Percentiles rank a stretch among this genome's conserved stretches.
phyloP scores from a whole-genome alignment of 2,113 vertebrate species.

The Trichechus manatus region DNA sequence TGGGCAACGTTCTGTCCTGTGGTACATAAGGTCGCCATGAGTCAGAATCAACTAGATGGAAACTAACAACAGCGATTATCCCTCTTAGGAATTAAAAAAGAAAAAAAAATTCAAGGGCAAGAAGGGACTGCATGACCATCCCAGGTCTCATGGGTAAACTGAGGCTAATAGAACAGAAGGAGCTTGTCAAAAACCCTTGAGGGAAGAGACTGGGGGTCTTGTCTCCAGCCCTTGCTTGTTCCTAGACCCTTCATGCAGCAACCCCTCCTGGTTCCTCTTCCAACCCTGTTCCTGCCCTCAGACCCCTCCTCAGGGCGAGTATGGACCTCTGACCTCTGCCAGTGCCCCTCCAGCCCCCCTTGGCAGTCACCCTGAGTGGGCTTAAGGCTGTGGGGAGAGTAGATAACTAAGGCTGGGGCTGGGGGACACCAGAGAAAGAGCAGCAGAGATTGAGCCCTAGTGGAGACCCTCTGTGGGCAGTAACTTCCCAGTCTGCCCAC shows the following conservation, averaged over 20 bases:
- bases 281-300: background rate
- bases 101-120: background rate
- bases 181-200: background rate
- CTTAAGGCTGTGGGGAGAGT: too few relatives aligned
- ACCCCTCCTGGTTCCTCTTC: background rate
- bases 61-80: background rate
- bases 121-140: background rate
- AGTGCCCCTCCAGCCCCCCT: fast-evolving
- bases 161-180: background rate
- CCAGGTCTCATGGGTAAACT: background rate
- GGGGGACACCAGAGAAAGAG: background rate
- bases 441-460: background rate
- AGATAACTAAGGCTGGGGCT: background rate
- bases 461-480: background rate
- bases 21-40: background rate
- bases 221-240: background rate
- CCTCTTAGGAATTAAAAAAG: background rate
- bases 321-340: background rate
- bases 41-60: background rate
- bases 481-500: background rate
- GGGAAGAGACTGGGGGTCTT: background rate
- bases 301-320: background rate
- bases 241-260: background rate
- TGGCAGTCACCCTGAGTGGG: background rate
- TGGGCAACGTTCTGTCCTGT: background rate